Conservation (phyloP, 37 sponge, comb jelly and placozoan genomes). For the Halisarca cf. caerulea region DNA sequence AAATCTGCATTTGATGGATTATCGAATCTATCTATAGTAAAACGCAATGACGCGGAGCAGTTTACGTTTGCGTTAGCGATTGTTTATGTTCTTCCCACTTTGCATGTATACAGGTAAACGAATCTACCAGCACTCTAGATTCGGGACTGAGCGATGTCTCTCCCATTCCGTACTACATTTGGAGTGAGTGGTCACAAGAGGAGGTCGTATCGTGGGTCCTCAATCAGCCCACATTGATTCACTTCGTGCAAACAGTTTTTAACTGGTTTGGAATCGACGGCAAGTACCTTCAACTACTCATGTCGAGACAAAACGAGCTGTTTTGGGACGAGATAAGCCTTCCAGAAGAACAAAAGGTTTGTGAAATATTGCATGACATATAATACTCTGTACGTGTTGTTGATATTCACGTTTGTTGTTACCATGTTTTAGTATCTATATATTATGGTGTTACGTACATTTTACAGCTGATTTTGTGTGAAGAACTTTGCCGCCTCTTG, state of each 20-base stretch:
- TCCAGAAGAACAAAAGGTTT: constrained; percentile 5
- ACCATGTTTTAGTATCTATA: no score
- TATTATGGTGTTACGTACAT: no score
- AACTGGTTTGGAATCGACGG: neutral
- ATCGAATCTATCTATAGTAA: no score
- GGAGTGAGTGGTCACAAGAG: neutral
- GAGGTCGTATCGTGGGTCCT: neutral
- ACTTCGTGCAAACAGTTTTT: neutral
- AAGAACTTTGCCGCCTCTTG: neutral
- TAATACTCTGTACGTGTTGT: neutral
- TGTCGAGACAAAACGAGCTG: neutral
- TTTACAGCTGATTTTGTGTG: neutral
- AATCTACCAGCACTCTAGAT: no score
- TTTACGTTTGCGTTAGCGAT: no score
- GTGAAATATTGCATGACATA: neutral
- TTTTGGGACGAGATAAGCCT: neutral
- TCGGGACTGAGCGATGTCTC: neutral
- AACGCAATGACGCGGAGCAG: no score
- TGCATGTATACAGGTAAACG: no score
- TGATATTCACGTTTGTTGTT: no score
- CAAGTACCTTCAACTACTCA: neutral
- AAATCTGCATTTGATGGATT: no score
- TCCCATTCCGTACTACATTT: neutral
- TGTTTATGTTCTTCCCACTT: no score
- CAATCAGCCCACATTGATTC: neutral